These are phyloP conservation scores for Nemurella pictetii DNA, from an alignment of 2,888 invertebrate species.

Conservation along the genomic window DNA sequence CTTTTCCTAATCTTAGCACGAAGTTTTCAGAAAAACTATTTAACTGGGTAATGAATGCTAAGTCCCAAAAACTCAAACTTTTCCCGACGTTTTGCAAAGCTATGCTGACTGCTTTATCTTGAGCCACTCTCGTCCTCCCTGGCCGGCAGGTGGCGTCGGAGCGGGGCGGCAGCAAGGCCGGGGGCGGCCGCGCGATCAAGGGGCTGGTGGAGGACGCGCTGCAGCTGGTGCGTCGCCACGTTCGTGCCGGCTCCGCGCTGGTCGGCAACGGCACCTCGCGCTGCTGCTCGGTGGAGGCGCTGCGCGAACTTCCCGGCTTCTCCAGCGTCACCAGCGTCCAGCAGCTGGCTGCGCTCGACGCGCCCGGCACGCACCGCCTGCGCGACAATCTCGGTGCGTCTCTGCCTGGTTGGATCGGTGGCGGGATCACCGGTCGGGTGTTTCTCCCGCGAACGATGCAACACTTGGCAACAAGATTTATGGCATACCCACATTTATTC, in stretches of 20 bases:
- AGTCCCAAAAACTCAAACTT: no score
- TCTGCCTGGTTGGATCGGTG: neutral
- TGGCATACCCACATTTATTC: no score
- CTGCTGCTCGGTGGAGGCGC: conserved; percentile 50
- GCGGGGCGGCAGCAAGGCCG: neutral
- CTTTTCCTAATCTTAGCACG: no score
- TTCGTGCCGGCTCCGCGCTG: conserved; percentile 52
- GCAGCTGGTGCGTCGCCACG: conserved; percentile 49
- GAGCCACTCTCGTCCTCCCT: no score
- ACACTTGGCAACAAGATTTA: no score
- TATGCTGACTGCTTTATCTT: no score
- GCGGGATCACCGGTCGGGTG: no score
- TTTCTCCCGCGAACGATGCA: no score
- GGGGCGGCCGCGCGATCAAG: conserved; percentile 20
- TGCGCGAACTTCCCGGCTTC: conserved; percentile 48
- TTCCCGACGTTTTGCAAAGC: no score
- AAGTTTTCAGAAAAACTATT: no score
- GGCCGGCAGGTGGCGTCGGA: no score
- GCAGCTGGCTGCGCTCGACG: conserved; percentile 53
- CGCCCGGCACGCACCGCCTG: conserved; percentile 52
- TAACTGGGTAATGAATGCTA: no score
- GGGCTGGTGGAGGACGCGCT: conserved; percentile 52
- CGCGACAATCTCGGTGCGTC: conserved; percentile 52
- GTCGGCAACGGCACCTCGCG: conserved; percentile 52
- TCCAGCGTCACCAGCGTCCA: conserved; percentile 53